A percentile compares a stretch with the other conserved stretches of the same genome.
phyloP scores from a whole-genome alignment of 2,888 invertebrate genomes.

The Byasa hedistus region DNA sequence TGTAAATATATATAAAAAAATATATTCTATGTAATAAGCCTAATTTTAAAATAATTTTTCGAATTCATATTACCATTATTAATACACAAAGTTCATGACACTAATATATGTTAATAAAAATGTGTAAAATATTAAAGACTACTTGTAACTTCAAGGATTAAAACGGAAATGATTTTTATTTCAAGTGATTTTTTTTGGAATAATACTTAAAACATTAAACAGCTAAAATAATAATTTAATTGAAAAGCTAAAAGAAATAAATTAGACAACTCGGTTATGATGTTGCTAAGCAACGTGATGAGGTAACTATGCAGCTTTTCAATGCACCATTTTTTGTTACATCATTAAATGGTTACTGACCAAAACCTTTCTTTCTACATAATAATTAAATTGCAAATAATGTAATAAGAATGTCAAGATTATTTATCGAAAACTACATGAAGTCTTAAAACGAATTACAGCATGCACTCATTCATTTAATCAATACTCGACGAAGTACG shows the following conservation, averaged over 20 bases:
- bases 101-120: too few species aligned
- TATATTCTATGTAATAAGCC: too few species aligned
- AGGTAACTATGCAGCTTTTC: constrained; percentile 56
- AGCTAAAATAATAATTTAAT: not conserved
- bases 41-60: too few species aligned
- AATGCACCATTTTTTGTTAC: constrained; percentile 49
- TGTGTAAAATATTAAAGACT: too few species aligned
- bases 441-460: not conserved
- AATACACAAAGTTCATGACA: too few species aligned
- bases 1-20: too few species aligned
- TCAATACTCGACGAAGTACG: constrained; percentile 47
- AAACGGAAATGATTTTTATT: too few species aligned
- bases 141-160: too few species aligned
- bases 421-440: not conserved
- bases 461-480: constrained; percentile 39
- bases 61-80: too few species aligned
- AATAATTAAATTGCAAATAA: constrained; percentile 30
- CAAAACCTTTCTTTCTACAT: not conserved
- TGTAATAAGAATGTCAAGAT: not conserved
- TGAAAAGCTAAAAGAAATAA: not conserved
- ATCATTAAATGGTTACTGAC: not conserved
- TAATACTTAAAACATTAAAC: too few species aligned
- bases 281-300: constrained; percentile 67
- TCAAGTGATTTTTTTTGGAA: too few species aligned
- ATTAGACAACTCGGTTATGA: constrained; percentile 28